Conservation (phyloP, 2,888 invertebrate species). For the Hyalella azteca region DNA sequence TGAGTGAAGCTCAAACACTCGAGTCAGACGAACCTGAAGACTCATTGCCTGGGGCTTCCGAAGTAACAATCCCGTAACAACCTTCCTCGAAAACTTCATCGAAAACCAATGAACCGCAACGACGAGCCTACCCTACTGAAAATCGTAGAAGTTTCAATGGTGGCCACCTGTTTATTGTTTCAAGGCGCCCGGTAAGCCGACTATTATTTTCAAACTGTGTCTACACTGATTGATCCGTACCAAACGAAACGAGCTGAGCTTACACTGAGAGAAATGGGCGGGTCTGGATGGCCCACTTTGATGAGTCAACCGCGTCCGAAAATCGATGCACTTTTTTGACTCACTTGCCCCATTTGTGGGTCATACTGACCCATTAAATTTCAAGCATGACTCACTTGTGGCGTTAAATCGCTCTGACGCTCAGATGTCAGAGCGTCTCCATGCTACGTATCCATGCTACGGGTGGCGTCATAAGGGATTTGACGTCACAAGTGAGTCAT, state of each 20-base stretch:
- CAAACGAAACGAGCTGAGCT: not conserved
- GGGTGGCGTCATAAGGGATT: too few relatives aligned
- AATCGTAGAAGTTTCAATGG: not conserved
- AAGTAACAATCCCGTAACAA: conserved; percentile 11
- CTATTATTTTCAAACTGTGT: too few relatives aligned
- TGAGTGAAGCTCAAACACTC: not conserved
- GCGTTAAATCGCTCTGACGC: too few relatives aligned
- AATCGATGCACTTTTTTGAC: too few relatives aligned
- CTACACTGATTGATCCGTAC: too few relatives aligned
- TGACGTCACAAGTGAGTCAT: too few relatives aligned
- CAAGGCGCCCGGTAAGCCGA: too few relatives aligned
- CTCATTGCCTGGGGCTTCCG: not conserved
- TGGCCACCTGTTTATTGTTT: not conserved
- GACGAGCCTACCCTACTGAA: not conserved
- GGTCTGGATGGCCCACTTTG: not conserved
- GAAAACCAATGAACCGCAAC: conserved; percentile 21
- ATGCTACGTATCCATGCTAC: too few relatives aligned
- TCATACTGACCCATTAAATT: too few relatives aligned
- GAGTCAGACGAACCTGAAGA: not conserved
- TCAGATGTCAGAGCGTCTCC: too few relatives aligned
- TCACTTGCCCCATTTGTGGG: too few relatives aligned
- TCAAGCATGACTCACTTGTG: too few relatives aligned
- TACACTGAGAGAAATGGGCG: not conserved
- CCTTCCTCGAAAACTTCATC: conserved; percentile 15
- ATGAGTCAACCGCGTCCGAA: not conserved